phyloP scores from a whole-genome alignment of 2,113 vertebrate species.

The Hoplias malabaricus region DNA sequence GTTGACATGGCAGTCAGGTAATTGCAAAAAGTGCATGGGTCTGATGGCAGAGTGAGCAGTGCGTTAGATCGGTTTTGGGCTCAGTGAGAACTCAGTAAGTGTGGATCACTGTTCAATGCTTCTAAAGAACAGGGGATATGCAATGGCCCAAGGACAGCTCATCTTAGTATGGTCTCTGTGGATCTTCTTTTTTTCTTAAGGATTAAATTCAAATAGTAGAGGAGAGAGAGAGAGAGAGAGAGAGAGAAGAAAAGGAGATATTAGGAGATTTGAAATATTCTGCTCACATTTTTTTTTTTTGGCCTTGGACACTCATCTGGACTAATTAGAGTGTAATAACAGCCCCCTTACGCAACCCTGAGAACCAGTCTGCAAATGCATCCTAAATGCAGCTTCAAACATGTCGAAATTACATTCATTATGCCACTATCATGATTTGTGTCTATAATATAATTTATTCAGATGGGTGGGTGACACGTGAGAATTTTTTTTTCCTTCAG shows the following conservation, averaged over 20 bases:
- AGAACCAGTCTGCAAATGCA: slow-evolving; percentile 26
- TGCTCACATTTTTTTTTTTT: slow-evolving; percentile 16
- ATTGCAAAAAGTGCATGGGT: background rate
- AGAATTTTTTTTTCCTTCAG: slow-evolving; percentile 2
- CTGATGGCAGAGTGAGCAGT: background rate
- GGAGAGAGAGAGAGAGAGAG: background rate
- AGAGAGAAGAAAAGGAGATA: background rate
- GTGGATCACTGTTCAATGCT: background rate
- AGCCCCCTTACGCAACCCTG: slow-evolving; percentile 16
- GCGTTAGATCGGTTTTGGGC: slow-evolving; percentile 13
- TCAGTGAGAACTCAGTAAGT: background rate
- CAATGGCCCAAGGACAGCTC: slow-evolving; percentile 32
- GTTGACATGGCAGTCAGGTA: background rate
- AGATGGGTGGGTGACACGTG: slow-evolving; percentile 13
- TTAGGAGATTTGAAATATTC: slow-evolving; percentile 19
- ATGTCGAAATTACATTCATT: slow-evolving; percentile 30
- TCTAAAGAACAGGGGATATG: slow-evolving; percentile 5
- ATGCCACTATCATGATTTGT: slow-evolving; percentile 11
- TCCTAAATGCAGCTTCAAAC: slow-evolving; percentile 11
- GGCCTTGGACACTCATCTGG: slow-evolving; percentile 38
- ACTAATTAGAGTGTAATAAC: slow-evolving; percentile 47
- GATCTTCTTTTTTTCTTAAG: slow-evolving; percentile 17
- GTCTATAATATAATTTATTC: slow-evolving; percentile 13
- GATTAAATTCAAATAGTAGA: background rate
- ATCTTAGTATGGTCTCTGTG: background rate